Evolutionary conservation across 2,888 invertebrate species (phyloP).

Genomic region (Siphonodentalium dalli): DNA sequence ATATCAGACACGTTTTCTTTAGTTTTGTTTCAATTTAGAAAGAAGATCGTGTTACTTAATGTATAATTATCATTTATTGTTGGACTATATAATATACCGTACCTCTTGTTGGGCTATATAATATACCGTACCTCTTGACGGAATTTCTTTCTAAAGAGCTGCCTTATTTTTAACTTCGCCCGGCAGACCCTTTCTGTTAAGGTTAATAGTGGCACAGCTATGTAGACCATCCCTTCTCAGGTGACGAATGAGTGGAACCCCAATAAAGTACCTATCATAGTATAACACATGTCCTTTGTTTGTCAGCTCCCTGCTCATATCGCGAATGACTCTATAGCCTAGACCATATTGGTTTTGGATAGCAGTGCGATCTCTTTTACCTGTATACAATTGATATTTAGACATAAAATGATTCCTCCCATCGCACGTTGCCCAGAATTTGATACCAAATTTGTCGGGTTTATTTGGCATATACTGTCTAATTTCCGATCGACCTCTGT

Average conservation of each 20-base stretch:
- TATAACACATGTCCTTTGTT: background rate
- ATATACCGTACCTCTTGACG: too few relatives aligned
- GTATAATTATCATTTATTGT: too few relatives aligned
- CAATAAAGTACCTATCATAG: slow-evolving; percentile 1
- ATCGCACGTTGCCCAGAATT: slow-evolving; percentile 7
- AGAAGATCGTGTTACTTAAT: too few relatives aligned
- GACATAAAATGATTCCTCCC: background rate
- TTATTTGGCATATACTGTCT: slow-evolving; percentile 3
- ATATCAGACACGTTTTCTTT: too few relatives aligned
- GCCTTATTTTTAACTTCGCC: background rate
- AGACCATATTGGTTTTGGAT: background rate
- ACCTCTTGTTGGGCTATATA: too few relatives aligned
- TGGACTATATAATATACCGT: too few relatives aligned
- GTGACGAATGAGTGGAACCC: background rate
- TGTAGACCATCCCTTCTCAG: background rate
- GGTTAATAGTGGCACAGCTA: slow-evolving; percentile 2
- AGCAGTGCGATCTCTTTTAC: background rate
- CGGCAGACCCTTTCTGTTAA: slow-evolving; percentile 3
- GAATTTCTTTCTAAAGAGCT: background rate
- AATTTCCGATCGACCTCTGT: slow-evolving; percentile 1
- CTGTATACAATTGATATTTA: background rate
- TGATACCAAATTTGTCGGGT: slow-evolving; percentile 4
- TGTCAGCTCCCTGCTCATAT: background rate
- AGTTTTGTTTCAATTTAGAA: too few relatives aligned
- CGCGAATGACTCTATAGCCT: background rate